phyloP scores from a whole-genome alignment of 2,113 vertebrate genomes.

The Passer montanus region DNA sequence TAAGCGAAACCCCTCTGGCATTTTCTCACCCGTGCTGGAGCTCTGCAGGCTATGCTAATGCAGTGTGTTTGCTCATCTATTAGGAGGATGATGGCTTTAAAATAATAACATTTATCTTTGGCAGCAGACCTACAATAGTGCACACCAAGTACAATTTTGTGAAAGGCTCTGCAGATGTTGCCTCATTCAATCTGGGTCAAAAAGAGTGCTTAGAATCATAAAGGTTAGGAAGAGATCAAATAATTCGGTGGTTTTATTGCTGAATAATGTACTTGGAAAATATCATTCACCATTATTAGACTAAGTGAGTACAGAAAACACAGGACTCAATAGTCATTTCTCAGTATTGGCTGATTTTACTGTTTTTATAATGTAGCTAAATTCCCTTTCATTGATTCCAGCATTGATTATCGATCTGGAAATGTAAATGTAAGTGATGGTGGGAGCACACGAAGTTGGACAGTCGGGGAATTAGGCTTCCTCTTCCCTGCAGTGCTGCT shows the following conservation, averaged over 20 bases:
- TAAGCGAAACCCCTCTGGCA: constrained; percentile 61
- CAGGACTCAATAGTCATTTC: constrained; percentile 69
- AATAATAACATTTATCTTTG: constrained; percentile 73
- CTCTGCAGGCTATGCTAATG: constrained; percentile 64
- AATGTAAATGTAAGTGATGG: constrained; percentile 58
- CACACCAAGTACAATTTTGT: constrained; percentile 49
- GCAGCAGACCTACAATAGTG: constrained; percentile 41
- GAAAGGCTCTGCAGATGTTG: constrained; percentile 69
- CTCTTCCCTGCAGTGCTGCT: background rate
- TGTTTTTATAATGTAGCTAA: constrained; percentile 67
- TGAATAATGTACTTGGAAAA: constrained; percentile 72
- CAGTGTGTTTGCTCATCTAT: constrained; percentile 57
- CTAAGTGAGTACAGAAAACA: constrained; percentile 65
- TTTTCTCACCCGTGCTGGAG: constrained; percentile 56
- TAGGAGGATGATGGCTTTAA: constrained; percentile 67
- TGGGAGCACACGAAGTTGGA: background rate
- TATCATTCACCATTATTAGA: constrained; percentile 63
- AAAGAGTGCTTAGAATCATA: constrained; percentile 60
- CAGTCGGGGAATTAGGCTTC: background rate
- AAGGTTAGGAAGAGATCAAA: constrained; percentile 69
- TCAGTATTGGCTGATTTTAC: constrained; percentile 65
- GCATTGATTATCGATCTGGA: constrained; percentile 65
- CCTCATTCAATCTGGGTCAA: constrained; percentile 70
- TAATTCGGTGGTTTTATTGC: constrained; percentile 66
- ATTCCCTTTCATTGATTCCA: constrained; percentile 70